Base-by-base conservation (phyloP, 2,888 invertebrate species). In the Andrena praecox region DNA sequence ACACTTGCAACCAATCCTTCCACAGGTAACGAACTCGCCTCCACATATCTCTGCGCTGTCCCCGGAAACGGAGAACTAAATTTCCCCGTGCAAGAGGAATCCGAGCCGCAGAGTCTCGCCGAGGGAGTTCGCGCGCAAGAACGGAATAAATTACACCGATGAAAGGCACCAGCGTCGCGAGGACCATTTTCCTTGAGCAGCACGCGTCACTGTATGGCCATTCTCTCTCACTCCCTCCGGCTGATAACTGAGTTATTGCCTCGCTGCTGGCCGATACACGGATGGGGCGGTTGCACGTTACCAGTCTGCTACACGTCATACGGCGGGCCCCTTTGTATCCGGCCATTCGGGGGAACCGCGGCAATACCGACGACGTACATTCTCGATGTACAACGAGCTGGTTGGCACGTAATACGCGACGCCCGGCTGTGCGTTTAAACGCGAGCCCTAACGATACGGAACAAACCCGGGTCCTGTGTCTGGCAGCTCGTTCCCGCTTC, bases 201-300 rank as follows among this genome's bases (percentile, higher is more conserved):
- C 42, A 12, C 20, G 54, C 24, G 54, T 20, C 54, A 24, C 8
- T 54, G 8, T 24, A 54, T 54, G 8, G 20, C 20, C 54, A 54
- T 24, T 54, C 54, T 42, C 42, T 42, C 42, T 42, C 42, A 1
- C 12, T 16, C 42, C 4, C 42, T 5, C 66, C 29, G 60, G 10
- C 60, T 67, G 72, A 85, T 85, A 91, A 92, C 83, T 90, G 86
- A 91, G 86, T 91, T 92, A 92, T 90, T 85, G 87, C 85, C 82
- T 64, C 70, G 82, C 77, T 74, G 75, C 71, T 54, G 88, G 86
- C 88, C 90, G 91, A 91, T 91, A 91, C 90, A 89, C 86, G 89
- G 82, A 89, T 91, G 76, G 86, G 87, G 87, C 86, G 89, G 89
- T 85, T 84, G 87, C 85, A 74, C 77, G 85, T 87, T 76, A 70